These are phyloP conservation scores for Stratiomys singularior DNA, from an alignment of 2,888 invertebrate species.

Conservation along the genomic window DNA sequence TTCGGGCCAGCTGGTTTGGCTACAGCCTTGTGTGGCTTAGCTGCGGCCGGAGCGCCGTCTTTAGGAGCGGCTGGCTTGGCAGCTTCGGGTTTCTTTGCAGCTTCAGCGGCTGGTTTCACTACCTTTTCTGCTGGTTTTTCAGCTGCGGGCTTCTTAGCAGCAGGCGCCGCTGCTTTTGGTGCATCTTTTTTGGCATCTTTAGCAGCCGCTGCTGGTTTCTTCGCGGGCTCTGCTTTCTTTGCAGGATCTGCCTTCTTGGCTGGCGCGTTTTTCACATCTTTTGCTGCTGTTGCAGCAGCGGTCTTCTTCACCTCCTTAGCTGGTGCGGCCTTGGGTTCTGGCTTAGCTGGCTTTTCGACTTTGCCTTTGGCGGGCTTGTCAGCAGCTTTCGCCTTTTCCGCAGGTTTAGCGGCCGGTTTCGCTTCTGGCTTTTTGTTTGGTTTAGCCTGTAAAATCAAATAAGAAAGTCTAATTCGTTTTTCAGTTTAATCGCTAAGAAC, in stretches of 20 bases:
- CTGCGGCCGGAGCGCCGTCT: constrained; percentile 19
- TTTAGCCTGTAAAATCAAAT: constrained; percentile 59
- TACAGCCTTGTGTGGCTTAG: constrained; percentile 54
- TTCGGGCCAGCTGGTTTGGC: constrained; percentile 56
- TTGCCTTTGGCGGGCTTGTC: constrained; percentile 62
- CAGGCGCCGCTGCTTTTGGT: constrained; percentile 40
- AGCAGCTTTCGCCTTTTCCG: constrained; percentile 58
- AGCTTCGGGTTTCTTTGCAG: constrained; percentile 52
- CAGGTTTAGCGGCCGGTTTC: constrained; percentile 59
- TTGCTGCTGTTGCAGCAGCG: constrained; percentile 57
- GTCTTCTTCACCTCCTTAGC: constrained; percentile 64
- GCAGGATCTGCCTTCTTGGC: constrained; percentile 48
- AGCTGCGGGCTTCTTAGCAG: constrained; percentile 42
- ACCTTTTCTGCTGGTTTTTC: constrained; percentile 42
- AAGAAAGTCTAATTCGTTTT: not conserved
- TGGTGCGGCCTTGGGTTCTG: constrained; percentile 62
- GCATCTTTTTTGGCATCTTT: constrained; percentile 66
- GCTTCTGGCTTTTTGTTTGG: constrained; percentile 61
- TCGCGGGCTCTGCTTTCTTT: constrained; percentile 53
- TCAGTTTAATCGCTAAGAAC: not conserved
- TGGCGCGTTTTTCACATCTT: constrained; percentile 54
- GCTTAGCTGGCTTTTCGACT: constrained; percentile 62
- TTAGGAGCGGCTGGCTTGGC: constrained; percentile 45
- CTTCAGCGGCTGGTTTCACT: constrained; percentile 42
- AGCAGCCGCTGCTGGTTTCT: constrained; percentile 54